These are phyloP conservation scores for Procambarus clarkii DNA, from an alignment of 1,140 invertebrate species.

Conservation along the genomic window DNA sequence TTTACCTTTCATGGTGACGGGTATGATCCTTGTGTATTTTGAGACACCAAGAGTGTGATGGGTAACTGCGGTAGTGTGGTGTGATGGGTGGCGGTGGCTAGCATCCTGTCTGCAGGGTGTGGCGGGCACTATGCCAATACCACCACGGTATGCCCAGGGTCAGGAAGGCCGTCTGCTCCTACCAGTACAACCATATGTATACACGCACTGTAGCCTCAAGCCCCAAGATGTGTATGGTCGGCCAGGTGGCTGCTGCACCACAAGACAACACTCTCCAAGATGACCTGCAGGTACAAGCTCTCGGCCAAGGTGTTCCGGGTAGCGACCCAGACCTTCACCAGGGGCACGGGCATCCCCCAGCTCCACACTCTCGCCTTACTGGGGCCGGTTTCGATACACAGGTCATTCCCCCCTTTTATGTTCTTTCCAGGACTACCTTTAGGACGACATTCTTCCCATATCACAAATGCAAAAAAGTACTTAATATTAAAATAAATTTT, in stretches of 20 bases:
- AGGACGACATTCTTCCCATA: too few relatives aligned
- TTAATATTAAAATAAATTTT: too few relatives aligned
- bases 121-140: not conserved
- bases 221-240: too few relatives aligned
- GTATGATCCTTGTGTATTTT: too few relatives aligned
- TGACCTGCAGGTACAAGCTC: not conserved
- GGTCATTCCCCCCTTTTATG: not conserved
- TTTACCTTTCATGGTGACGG: too few relatives aligned
- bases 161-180: not conserved
- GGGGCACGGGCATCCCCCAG: not conserved
- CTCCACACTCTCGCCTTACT: not conserved
- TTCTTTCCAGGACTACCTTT: too few relatives aligned
- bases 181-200: not conserved
- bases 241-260: too few relatives aligned
- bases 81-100: not conserved
- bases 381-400: not conserved
- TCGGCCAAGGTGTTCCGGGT: not conserved
- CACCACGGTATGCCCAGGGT: not conserved
- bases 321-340: not conserved
- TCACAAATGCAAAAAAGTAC: too few relatives aligned
- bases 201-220: too few relatives aligned
- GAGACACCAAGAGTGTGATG: too few relatives aligned
- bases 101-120: not conserved
- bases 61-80: not conserved
- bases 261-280: not conserved